Evolutionary conservation across 92 coral and sea anemone species (phyloP).

Genomic region (Palythoa heliodiscus): DNA sequence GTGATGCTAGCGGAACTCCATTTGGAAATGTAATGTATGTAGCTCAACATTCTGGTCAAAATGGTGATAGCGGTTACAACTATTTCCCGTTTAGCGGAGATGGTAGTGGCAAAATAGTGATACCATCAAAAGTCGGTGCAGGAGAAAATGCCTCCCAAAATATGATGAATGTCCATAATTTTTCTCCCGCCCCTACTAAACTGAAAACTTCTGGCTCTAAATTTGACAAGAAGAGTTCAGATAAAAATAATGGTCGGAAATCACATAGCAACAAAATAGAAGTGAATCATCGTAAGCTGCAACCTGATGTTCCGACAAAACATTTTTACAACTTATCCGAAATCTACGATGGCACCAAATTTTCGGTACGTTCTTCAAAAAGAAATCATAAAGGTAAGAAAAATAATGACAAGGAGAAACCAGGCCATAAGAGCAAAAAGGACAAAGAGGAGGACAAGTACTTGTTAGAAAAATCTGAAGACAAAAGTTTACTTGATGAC

Average conservation of each 20-base stretch:
- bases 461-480: background rate
- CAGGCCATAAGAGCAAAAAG: background rate
- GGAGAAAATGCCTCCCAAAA: background rate
- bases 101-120: constrained; percentile 2
- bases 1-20: background rate
- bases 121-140: no score
- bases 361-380: constrained; percentile 18
- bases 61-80: background rate
- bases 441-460: background rate
- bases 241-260: background rate
- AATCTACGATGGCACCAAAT: constrained; percentile 20
- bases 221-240: background rate
- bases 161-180: background rate
- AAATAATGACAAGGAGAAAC: background rate
- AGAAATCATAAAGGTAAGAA: constrained; percentile 8
- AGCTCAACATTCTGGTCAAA: background rate
- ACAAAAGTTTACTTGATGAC: background rate
- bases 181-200: background rate
- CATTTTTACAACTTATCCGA: constrained; percentile 22
- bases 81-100: background rate
- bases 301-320: background rate
- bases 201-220: background rate
- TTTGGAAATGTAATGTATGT: background rate
- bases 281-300: background rate
- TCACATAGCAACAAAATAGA: background rate